Base-by-base conservation (phyloP, 1,140 invertebrate genomes). In the Formica exsecta region DNA sequence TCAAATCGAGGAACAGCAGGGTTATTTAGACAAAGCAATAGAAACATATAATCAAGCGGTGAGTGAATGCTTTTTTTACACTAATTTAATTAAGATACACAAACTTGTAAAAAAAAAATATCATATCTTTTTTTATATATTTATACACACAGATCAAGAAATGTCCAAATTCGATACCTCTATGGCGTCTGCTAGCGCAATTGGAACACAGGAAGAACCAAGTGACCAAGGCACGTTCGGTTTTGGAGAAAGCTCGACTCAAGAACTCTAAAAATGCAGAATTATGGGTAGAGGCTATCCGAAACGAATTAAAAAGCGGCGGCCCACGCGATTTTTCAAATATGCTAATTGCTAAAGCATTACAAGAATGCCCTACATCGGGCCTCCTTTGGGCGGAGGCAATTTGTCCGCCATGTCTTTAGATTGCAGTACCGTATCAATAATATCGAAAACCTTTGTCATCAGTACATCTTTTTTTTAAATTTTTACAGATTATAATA, bases 371-470 rank as follows among this genome's bases (percentile, higher is more conserved):
- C 95, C 98, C 98, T 0, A 98, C 96, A 90, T 97, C 98, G 0
- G 99, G 99, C 16, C 96, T 98, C 51, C 95, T 99, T 25, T 99
- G 99, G 99, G 98, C 99, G 0, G 99, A 99, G 93, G 98, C 99
- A 0, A 99, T 99, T 84, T 99, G 25, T 29, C 25, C 25, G 25
- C 25, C 25, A 29, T 29, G 25, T 29, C 25, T 29, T 29, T 29
- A 29, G 25, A 1, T 29, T 1, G 25, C 25, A 29, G 25, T 29
- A 29, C 25, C 25, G 25, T 29, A 29, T 29, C 25, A 29, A 29
- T 29, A 29, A 29, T 29, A 29, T 29, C 1, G 25, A 29, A 29
- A 29, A 29, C 25, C 25, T 29, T 29, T 29, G 25, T 29, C 25
- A 29, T 0, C 25, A 29, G 25, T 29, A 29, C 25, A 29, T 29